Conservation (phyloP, 2,888 invertebrate species). For the Tipula vernalis region DNA sequence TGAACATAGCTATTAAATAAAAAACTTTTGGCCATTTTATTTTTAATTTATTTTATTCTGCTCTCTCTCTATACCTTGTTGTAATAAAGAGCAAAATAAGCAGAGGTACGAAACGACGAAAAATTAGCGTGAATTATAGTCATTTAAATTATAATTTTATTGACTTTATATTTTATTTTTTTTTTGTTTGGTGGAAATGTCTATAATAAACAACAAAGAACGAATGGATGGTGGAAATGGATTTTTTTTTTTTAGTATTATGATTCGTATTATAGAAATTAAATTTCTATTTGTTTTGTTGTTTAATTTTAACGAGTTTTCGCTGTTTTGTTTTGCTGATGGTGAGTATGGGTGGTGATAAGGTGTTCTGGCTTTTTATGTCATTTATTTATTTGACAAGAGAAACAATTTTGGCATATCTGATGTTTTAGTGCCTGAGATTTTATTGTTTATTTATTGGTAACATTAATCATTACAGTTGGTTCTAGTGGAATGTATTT, state of each 20-base stretch:
- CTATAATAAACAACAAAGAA: neutral
- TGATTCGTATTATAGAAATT: neutral
- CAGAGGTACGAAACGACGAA: neutral
- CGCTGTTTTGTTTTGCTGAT: neutral
- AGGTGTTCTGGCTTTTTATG: too few species aligned
- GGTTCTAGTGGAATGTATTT: too few species aligned
- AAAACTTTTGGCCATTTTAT: neutral
- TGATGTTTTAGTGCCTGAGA: neutral
- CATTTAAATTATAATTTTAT: conserved; percentile 9
- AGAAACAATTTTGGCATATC: neutral
- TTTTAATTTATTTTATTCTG: neutral
- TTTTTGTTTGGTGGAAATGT: neutral
- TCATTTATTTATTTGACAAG: neutral
- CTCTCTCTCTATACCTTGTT: neutral
- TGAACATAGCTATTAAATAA: neutral
- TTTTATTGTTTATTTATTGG: neutral
- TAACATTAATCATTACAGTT: too few species aligned
- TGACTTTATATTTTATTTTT: neutral
- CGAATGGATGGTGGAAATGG: neutral
- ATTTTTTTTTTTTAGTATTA: neutral
- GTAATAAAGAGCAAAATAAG: neutral
- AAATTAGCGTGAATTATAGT: conserved; percentile 8
- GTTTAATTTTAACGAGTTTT: neutral
- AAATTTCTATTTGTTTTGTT: neutral
- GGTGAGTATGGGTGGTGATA: neutral